phyloP scores from a whole-genome alignment of 2,113 vertebrate species.

The Lagopus leucura region DNA sequence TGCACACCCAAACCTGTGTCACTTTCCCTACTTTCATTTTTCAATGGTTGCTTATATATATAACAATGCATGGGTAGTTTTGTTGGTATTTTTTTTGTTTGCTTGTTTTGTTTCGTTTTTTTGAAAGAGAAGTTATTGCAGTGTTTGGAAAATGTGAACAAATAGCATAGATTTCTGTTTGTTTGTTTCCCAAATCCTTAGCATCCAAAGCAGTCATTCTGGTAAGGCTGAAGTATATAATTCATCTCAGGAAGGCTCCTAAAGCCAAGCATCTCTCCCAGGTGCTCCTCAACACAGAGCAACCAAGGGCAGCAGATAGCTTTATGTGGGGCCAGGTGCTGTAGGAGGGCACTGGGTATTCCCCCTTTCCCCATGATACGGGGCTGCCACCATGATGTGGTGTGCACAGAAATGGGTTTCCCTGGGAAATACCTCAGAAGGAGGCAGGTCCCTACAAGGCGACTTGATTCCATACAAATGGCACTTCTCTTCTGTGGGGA shows the following conservation, averaged over 20 bases:
- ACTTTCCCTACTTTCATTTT: no score
- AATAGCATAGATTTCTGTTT: rapidly evolving
- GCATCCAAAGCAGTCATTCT: not conserved
- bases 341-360: not conserved
- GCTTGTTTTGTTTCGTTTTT: not conserved
- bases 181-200: rapidly evolving
- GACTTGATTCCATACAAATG: not conserved
- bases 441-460: not conserved
- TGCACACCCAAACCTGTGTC: rapidly evolving
- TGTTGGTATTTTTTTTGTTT: no score
- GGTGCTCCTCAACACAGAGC: rapidly evolving
- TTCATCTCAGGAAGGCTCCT: not conserved
- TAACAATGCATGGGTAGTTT: not conserved
- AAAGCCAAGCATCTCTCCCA: not conserved
- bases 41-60: not conserved
- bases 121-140: rapidly evolving
- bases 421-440: not conserved
- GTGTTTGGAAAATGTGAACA: not conserved
- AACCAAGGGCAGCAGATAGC: not conserved
- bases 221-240: rapidly evolving
- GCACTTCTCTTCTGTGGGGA: not conserved
- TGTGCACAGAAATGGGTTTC: not conserved
- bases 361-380: not conserved
- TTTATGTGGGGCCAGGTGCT: not conserved
- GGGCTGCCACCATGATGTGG: rapidly evolving